A percentile compares a stretch with the other conserved stretches of the same genome.
Conservation (phyloP, 2,113 vertebrate genomes). For the Antechinus stuartii region DNA sequence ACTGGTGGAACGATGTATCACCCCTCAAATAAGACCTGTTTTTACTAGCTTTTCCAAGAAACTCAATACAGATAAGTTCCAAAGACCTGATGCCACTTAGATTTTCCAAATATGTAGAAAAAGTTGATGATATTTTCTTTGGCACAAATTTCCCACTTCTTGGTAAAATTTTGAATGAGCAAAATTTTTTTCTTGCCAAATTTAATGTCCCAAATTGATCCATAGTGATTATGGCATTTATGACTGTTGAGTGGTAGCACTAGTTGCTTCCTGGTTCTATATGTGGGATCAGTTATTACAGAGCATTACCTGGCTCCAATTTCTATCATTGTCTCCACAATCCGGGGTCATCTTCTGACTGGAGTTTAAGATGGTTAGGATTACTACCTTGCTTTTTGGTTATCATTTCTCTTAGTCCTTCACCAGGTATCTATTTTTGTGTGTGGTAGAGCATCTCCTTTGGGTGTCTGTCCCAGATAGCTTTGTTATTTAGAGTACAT, state of each 20-base stretch:
- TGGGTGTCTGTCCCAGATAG: neutral
- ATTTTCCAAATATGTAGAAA: neutral
- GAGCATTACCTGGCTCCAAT: neutral
- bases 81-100: neutral
- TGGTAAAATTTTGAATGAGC: neutral
- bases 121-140: neutral
- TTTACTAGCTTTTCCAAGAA: neutral
- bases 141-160: neutral
- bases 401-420: neutral
- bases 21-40: neutral
- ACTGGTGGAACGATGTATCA: neutral
- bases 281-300: neutral
- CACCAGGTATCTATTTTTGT: neutral
- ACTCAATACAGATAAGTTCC: neutral
- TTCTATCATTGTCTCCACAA: neutral
- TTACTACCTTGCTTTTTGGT: neutral
- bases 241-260: neutral
- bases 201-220: neutral
- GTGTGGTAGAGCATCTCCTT: neutral
- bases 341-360: neutral
- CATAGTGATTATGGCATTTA: neutral
- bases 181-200: neutral
- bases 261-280: constrained; percentile 2
- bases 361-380: neutral
- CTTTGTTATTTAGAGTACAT: neutral